Conservation (phyloP, 2,113 vertebrate species). For the Noctilio leporinus region DNA sequence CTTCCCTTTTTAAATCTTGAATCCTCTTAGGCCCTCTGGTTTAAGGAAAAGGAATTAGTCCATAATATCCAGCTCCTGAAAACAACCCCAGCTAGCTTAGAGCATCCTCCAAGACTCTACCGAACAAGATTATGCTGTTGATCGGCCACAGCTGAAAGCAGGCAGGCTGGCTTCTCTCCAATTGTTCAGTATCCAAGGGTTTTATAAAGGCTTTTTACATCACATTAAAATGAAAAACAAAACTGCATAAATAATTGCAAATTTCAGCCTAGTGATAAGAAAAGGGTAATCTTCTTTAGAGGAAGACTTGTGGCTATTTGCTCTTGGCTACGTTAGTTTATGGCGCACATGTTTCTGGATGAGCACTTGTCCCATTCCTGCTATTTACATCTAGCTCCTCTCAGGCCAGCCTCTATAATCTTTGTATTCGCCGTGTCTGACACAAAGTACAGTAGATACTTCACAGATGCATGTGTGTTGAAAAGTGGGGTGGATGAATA, state of each 20-base stretch:
- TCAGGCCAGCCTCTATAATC: not conserved
- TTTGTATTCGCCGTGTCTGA: not conserved
- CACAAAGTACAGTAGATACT: not conserved
- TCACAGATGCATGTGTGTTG: not conserved
- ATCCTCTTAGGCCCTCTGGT: not conserved
- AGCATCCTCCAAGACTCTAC: not conserved
- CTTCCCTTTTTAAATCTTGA: constrained; percentile 10
- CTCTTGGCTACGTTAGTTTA: not conserved
- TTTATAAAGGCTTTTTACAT: not conserved
- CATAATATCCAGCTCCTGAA: not conserved
- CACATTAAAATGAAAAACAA: not conserved
- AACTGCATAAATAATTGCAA: not conserved
- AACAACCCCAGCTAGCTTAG: not conserved
- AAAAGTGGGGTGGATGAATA: not conserved
- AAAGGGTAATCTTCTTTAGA: not conserved
- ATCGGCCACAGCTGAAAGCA: not conserved
- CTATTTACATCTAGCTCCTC: not conserved
- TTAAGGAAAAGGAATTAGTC: not conserved
- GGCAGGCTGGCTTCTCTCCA: not conserved
- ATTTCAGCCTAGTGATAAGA: not conserved
- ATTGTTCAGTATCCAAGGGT: not conserved
- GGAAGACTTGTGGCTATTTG: not conserved
- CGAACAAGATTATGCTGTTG: not conserved
- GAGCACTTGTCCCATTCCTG: not conserved
- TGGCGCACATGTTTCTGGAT: not conserved